Evolutionary conservation across 1,140 invertebrate species (phyloP).

Genomic region (Conus betulinus): DNA sequence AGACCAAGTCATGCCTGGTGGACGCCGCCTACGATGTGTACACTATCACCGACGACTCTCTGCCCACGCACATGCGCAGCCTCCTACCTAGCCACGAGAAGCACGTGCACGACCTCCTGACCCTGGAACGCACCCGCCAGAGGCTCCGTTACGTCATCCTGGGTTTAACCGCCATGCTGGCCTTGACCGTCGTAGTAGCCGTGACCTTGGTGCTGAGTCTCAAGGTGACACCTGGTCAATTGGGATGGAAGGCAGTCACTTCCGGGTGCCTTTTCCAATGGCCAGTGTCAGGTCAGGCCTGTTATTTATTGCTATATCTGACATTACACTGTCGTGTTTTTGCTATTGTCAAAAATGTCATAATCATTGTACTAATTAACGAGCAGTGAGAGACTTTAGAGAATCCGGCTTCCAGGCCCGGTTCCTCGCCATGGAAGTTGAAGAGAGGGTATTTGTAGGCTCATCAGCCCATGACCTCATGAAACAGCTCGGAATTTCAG

Average conservation of each 20-base stretch:
- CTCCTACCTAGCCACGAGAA: conserved; percentile 18
- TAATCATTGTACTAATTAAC: too few species aligned
- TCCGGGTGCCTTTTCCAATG: neutral
- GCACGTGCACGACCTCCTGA: conserved; percentile 28
- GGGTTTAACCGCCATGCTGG: conserved; percentile 1
- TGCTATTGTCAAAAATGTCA: too few species aligned
- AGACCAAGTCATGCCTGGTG: conserved; percentile 20
- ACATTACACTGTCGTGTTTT: neutral
- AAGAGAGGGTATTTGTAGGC: too few species aligned
- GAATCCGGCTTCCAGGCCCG: too few species aligned
- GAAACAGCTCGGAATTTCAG: too few species aligned
- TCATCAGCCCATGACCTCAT: too few species aligned
- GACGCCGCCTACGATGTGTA: conserved; percentile 25
- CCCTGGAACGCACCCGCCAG: conserved; percentile 1
- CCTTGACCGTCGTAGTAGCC: conserved; percentile 13
- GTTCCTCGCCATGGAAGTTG: too few species aligned
- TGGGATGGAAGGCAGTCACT: neutral
- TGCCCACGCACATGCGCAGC: conserved; percentile 37
- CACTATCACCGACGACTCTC: conserved; percentile 35
- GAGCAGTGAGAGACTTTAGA: too few species aligned
- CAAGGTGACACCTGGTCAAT: neutral
- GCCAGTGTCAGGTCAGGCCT: neutral
- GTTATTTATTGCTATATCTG: too few species aligned
- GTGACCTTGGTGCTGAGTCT: conserved; percentile 27
- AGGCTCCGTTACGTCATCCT: conserved; percentile 21